Evolutionary conservation across 2,888 invertebrate genomes (phyloP).

Genomic region (Gnatocerus cornutus): DNA sequence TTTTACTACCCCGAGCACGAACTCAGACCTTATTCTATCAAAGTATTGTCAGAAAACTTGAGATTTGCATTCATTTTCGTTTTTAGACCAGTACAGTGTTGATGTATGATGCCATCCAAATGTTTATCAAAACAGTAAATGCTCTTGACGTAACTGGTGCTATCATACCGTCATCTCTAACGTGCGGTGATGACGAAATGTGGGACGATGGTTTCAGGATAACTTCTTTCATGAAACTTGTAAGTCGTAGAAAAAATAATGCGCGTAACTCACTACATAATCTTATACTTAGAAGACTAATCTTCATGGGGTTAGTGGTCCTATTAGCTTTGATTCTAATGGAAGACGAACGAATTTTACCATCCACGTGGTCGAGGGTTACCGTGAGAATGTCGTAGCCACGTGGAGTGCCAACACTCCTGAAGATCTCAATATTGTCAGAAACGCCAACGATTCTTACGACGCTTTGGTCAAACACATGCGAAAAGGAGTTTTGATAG

Average conservation of each 20-base stretch:
- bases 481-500: constrained; percentile 71
- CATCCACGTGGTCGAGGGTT: constrained; percentile 79
- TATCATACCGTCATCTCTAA: constrained; percentile 54
- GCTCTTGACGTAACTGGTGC: constrained; percentile 57
- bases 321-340: constrained; percentile 77
- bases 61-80: background rate
- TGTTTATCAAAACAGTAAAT: constrained; percentile 75
- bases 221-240: constrained; percentile 79
- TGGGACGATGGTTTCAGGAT: constrained; percentile 77
- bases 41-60: constrained; percentile 14
- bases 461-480: constrained; percentile 70
- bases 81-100: constrained; percentile 79
- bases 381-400: constrained; percentile 74
- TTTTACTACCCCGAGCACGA: background rate
- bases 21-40: constrained; percentile 15
- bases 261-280: constrained; percentile 9
- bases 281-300: constrained; percentile 56
- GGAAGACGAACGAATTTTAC: constrained; percentile 79
- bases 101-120: constrained; percentile 80
- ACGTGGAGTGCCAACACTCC: constrained; percentile 68
- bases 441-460: constrained; percentile 63
- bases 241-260: constrained; percentile 65
- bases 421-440: constrained; percentile 58
- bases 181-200: constrained; percentile 65
- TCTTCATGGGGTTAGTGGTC: constrained; percentile 76